phyloP scores from a whole-genome alignment of 2,113 vertebrate species.

The Tragelaphus scriptus region DNA sequence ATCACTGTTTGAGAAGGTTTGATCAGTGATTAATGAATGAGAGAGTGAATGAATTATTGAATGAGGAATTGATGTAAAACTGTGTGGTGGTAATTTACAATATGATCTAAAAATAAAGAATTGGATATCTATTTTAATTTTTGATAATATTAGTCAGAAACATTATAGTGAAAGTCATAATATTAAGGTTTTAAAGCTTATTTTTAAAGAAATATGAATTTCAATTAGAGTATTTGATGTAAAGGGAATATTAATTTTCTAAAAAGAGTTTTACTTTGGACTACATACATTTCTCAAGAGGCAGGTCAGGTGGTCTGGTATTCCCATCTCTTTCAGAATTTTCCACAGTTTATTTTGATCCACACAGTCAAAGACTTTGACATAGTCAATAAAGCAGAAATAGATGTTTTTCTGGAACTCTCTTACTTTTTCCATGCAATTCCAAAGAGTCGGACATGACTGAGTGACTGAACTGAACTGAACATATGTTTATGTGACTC shows the following conservation, averaged over 20 bases:
- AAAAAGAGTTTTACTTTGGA: background rate
- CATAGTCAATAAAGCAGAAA: too few species aligned
- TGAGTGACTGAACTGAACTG: too few species aligned
- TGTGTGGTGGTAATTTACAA: background rate
- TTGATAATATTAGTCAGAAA: background rate
- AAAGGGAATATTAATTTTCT: background rate
- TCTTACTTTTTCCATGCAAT: too few species aligned
- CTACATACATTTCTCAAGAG: background rate
- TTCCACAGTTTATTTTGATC: too few species aligned
- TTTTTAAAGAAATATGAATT: background rate
- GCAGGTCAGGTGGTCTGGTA: too few species aligned
- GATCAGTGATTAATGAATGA: background rate
- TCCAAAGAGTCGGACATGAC: fast-evolving
- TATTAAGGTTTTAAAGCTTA: background rate
- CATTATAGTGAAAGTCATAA: background rate
- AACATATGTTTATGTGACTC: background rate
- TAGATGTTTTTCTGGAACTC: too few species aligned
- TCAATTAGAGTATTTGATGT: background rate
- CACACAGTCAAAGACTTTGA: too few species aligned
- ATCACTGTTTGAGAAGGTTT: background rate
- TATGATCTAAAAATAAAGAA: background rate
- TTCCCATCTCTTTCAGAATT: too few species aligned
- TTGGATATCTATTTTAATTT: background rate
- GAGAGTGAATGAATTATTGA: background rate
- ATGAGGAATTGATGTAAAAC: background rate